These are phyloP conservation scores for Tauraco erythrolophus DNA, from an alignment of 2,113 vertebrate species.

Conservation along the genomic window DNA sequence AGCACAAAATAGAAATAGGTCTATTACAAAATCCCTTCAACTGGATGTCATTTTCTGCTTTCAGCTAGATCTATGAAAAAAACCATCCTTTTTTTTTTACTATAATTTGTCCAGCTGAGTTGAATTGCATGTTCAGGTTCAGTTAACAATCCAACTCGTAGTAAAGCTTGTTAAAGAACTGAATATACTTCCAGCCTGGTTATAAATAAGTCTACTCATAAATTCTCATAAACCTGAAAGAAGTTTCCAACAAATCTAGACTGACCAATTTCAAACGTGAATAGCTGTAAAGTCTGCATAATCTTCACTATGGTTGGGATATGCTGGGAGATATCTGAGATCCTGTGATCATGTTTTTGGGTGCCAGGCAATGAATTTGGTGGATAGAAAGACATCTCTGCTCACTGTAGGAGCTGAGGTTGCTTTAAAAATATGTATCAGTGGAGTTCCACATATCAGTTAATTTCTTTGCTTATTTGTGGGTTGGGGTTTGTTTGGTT, in stretches of 20 bases:
- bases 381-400: not conserved
- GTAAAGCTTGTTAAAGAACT: not conserved
- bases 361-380: not conserved
- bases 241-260: not conserved
- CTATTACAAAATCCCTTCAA: not conserved
- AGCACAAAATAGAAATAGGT: not conserved
- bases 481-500: too few species aligned
- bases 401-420: not conserved
- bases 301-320: not conserved
- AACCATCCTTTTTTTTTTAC: not conserved
- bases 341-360: not conserved
- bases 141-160: not conserved
- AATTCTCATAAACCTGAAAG: not conserved
- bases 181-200: not conserved
- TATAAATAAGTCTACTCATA: not conserved
- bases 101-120: not conserved
- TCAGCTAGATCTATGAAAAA: not conserved
- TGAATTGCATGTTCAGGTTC: not conserved
- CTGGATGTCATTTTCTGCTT: not conserved
- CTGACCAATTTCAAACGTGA: not conserved
- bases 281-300: not conserved
- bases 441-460: not conserved
- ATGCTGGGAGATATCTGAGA: not conserved
- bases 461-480: not conserved
- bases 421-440: not conserved